Percentiles rank a stretch among this genome's conserved stretches.
Conservation (phyloP, 2,797 vertebrate species). For the Poeciliopsis presidionis region DNA sequence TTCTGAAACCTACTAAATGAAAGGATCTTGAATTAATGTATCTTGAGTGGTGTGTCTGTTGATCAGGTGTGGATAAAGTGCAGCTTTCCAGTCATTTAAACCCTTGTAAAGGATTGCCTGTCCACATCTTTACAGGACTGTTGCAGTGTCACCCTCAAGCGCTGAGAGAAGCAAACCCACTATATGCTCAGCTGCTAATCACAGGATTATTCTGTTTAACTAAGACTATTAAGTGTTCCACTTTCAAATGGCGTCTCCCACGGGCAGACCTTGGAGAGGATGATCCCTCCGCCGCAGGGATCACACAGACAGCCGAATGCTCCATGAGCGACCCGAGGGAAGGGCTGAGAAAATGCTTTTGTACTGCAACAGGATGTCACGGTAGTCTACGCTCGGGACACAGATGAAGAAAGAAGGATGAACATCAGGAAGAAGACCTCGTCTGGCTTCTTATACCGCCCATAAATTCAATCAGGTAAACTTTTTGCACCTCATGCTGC, state of each 20-base stretch:
- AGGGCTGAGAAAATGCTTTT: conserved; percentile 28
- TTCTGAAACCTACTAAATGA: background rate
- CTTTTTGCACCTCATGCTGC: background rate
- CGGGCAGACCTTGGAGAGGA: conserved; percentile 64
- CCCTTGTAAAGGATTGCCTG: background rate
- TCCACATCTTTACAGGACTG: conserved; percentile 3
- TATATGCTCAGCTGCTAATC: conserved; percentile 69
- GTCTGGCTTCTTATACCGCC: conserved; percentile 37
- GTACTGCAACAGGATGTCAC: conserved; percentile 54
- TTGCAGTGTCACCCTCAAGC: conserved; percentile 29
- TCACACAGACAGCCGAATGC: conserved; percentile 34
- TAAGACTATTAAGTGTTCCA: conserved; percentile 77
- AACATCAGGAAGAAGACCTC: conserved; percentile 12
- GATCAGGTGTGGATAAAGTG: conserved; percentile 1
- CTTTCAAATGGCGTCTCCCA: conserved; percentile 69
- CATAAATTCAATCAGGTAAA: background rate
- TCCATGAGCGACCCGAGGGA: conserved; percentile 21
- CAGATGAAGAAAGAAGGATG: conserved; percentile 6
- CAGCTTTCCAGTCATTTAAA: conserved; percentile 12
- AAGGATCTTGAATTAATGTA: too few species aligned
- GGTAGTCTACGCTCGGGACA: conserved; percentile 31
- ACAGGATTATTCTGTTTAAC: conserved; percentile 75
- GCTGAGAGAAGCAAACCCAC: conserved; percentile 36
- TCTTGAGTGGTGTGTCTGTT: background rate
- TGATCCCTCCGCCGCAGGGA: conserved; percentile 55